Evolutionary conservation across 2,797 vertebrate genomes (phyloP), one percentile per base, ranked within the genome.

Genomic region (Pseudochirops corinnae): DNA sequence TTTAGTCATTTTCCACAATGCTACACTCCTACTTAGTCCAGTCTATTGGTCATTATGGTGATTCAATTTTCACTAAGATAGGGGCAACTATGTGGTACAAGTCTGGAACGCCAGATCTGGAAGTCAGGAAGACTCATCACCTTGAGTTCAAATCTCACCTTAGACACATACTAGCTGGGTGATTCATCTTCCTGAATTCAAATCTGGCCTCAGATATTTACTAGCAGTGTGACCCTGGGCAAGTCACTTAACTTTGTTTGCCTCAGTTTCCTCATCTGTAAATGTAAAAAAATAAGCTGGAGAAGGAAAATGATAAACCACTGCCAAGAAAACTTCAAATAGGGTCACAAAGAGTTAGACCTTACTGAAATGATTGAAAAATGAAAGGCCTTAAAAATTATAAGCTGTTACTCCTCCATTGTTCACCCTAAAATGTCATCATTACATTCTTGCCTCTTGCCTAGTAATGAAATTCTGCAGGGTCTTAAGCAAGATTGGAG

Each of bases 381-480:
- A 74, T 9, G 5, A n/a, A 74, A 74, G 62, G 95, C 91, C 95
- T 96, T 96, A 60, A 96, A 94, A 95, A 94, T 93, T 93, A 96
- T 92, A 62, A 97, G 92, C 58, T 96, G 74, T 97, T 92, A 94
- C 93, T 92, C 56, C 39, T 67, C 53, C 90, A 53, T 52, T 95
- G 96, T 90, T 95, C 82, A 24, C 92, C 95, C 95, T 95, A 82
- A 94, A 91, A 94, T 92, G 96, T 93, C 93, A 91, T 95, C 95
- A 97, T 95, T 90, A 94, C 16, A 91, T 91, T 67, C 46, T 91
- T 50, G 93, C 92, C 95, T 96, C 92, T 21, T 0, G 11, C 90
- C 82, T 21, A 18, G 60, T 91, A 93, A 96, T 97, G 94, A 97
- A 97, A 95, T 94, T 96, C 82, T 95, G 87, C 90, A 52, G 55